Base-by-base conservation (phyloP, 2,797 vertebrate genomes). In the Chaetophractus vellerosus region DNA sequence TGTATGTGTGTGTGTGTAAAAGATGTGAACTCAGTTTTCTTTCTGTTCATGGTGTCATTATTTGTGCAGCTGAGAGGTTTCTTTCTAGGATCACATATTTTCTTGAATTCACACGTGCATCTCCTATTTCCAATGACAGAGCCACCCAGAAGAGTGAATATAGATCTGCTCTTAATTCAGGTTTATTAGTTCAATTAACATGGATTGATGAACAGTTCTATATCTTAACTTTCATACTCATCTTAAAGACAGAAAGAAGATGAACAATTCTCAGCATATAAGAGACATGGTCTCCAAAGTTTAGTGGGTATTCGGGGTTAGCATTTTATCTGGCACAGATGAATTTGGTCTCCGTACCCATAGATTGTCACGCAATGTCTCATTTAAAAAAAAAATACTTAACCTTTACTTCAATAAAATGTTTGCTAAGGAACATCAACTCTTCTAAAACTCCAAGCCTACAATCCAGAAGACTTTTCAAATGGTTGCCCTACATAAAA, bases 31-130 rank as follows among this genome's bases (percentile, higher is more conserved):
- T 71, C 84, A 33, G 76, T 79, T 94, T 61, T 78, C 38, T 89
- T 80, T 75, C 50, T 71, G 36, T 93, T 92, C 36, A 50, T 68
- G 48, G 9, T 86, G 79, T 69, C 74, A 69, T 71, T n/a, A n/a
- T n/a, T 69, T 95, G 63, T 97, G 69, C 48, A 76, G 72, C 55
- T 57, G 23, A 81, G 9, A 87, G 41, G 11, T 91, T 88, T 91
- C 45, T 31, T 93, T 96, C 90, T 66, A 91, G 57, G 52, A 48
- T 59, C n/a, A 15, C 23, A 8, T 72, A 33, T 68, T 87, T 93
- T 33, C 91, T 66, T 72, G 19, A 38, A 69, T 91, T 91, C 69
- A 64, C 41, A 48, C 59, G 71, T 59, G 26, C 61, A 74, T 85
- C 61, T 94, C 24, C 55, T 61, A 6, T 81, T 95, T 87, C 88